Base-by-base conservation (phyloP, 2,797 vertebrate species). In the Parauchenoglanis ngamensis region DNA sequence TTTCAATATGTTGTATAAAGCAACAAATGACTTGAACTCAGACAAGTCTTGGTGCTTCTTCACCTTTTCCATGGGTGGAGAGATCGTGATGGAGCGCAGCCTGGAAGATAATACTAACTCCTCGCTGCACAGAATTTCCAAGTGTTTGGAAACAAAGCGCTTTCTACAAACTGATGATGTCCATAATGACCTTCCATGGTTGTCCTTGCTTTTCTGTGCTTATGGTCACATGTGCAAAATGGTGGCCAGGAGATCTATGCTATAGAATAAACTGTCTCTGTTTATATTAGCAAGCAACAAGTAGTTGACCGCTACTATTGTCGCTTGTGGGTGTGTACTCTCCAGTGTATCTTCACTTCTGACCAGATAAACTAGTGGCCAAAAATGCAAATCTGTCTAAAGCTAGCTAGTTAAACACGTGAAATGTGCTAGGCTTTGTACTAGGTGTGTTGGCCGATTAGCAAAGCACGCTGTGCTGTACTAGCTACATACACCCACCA, bases 1-100 rank as follows among this genome's bases (percentile, higher is more conserved):
- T 81, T 81, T 81, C 35, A 81, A 11, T 35, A 28, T 59, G 78
- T 61, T 59, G 78, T 31, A 40, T 80, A 59, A 81, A 46, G 40
- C 35, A 61, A 81, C 52, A 57, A 57, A 57, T 57, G 10, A 65
- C 23, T 7, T 63, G 40, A 57, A 79, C 28, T 57, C 28, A 13
- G 54, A 21, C 28, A 35, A 19, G 7, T 35, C 52, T 46, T 73
- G 40, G 40, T 44, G 70, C 21, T 73, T 72, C 70, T 31, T 78
- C 75, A 78, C 15, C 75, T 78, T n/a, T 52, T 52, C 12, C n/a
- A 10, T 54, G 25, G 72, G 15, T 54, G 52, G 76, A 57, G 28
- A 35, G 52, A 57, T 78, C 28, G 5, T 61, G 21, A 23, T 13
- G 54, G 52, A 35, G 44, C 21, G 15, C 12, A 5, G 72, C 44